Conservation (phyloP, 2,113 vertebrate species). For the Enhydra lutris region DNA sequence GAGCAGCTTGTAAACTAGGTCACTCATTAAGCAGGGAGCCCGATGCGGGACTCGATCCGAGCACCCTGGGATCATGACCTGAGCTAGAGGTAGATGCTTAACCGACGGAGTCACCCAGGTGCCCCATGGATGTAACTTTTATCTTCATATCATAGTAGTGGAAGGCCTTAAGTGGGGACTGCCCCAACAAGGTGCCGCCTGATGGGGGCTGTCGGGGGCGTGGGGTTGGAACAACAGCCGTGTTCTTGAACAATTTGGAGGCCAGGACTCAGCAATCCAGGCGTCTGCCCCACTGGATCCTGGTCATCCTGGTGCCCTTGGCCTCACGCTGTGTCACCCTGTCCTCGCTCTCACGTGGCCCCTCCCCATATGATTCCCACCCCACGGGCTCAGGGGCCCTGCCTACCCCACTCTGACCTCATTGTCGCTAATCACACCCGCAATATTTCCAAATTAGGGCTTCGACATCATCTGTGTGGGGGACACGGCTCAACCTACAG, state of each 20-base stretch:
- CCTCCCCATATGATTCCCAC: neutral
- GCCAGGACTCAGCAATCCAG: neutral
- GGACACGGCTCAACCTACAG: neutral
- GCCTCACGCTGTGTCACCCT: no score
- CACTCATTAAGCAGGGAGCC: no score
- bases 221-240: no score
- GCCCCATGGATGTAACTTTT: no score
- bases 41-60: no score
- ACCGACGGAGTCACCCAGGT: no score
- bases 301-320: neutral
- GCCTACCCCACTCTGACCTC: neutral
- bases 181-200: neutral
- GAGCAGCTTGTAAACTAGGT: neutral
- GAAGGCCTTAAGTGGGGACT: no score
- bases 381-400: neutral
- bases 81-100: no score
- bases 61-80: no score
- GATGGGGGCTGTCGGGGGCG: no score
- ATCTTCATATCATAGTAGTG: neutral
- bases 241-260: neutral
- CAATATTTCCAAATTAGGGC: neutral
- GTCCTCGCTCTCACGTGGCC: rapidly evolving
- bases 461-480: neutral
- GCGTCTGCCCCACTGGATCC: neutral
- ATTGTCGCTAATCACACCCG: neutral